Conservation (phyloP, 2,888 invertebrate species). For the Dilophus febrilis region DNA sequence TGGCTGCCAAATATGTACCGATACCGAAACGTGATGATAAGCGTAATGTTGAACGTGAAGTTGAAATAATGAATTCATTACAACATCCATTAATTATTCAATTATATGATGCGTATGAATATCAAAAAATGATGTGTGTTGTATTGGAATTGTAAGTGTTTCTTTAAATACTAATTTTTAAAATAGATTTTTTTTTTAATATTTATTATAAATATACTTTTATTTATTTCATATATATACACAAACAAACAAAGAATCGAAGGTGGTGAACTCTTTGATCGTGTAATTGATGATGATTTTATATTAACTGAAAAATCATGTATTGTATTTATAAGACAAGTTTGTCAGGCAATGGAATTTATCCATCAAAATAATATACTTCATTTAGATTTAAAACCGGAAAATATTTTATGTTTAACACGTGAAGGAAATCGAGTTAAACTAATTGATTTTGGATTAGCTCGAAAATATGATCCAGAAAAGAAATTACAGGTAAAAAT, state of each 20-base stretch:
- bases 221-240: too few relatives aligned
- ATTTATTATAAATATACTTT: too few relatives aligned
- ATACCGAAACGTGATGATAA: slow-evolving; percentile 73
- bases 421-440: slow-evolving; percentile 95
- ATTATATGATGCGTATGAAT: slow-evolving; percentile 93
- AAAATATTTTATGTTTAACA: slow-evolving; percentile 93
- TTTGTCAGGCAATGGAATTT: slow-evolving; percentile 94
- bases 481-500: slow-evolving; percentile 58
- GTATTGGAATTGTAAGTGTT: slow-evolving; percentile 89
- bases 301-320: slow-evolving; percentile 92
- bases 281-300: slow-evolving; percentile 97
- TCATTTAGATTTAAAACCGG: slow-evolving; percentile 98
- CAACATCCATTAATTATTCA: slow-evolving; percentile 93
- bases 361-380: slow-evolving; percentile 91
- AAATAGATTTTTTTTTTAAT: too few relatives aligned
- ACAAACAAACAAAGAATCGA: too few relatives aligned
- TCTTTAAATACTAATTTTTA: too few relatives aligned
- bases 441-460: slow-evolving; percentile 96
- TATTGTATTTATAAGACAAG: slow-evolving; percentile 92
- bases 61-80: slow-evolving; percentile 88
- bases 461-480: slow-evolving; percentile 77
- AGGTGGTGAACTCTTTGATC: slow-evolving; percentile 96
- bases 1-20: slow-evolving; percentile 88
- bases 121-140: slow-evolving; percentile 86
- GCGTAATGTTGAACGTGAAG: slow-evolving; percentile 83